Base-by-base conservation (phyloP, 2,797 vertebrate species). In the Sebastes hubbsi region DNA sequence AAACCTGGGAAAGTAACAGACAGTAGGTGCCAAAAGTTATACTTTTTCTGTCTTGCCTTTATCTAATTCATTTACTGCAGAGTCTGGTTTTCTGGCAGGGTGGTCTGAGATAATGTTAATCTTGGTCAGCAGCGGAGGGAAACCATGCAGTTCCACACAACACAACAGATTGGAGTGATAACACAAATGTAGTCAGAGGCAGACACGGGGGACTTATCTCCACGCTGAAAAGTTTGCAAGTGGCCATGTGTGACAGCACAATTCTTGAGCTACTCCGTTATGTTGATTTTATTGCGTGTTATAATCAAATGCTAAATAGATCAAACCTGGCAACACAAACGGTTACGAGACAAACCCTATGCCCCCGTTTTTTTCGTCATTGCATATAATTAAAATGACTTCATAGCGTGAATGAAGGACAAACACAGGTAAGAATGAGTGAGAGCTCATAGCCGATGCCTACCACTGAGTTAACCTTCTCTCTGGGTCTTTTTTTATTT, bases 91-190 rank as follows among this genome's bases (percentile, higher is more conserved):
- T 91, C 92, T 92, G 92, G 89, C 89, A 92, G 89, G 90, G 88
- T 91, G 89, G 93, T 92, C 94, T 88, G 92, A 94, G 94, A 94
- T 94, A 94, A 94, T 94, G 90, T 89, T 94, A 92, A 94, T 94
- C 94, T 94, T 93, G 91, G 92, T 94, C 93, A 93, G 91, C 92
- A 92, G 93, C 86, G 69, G 87, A 72, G 83, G 91, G 89, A 94
- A 92, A 86, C 83, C 87, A 90, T 91, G 90, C 91, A 87, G 85
- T 58, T 88, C 87, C 87, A 84, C 81, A 92, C 89, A 93, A 93
- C 92, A 92, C 89, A 90, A 88, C 77, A 89, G 90, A 93, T 90
- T 83, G 88, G 77, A 80, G 78, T 36, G 93, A 94, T 94, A 94
- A 87, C 87, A 84, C 82, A 90, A 93, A 93, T 89, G 85, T 79